Evolutionary conservation across 2,888 invertebrate species (phyloP), one percentile per base, ranked within the genome.

Genomic region (Lasioglossum morio): DNA sequence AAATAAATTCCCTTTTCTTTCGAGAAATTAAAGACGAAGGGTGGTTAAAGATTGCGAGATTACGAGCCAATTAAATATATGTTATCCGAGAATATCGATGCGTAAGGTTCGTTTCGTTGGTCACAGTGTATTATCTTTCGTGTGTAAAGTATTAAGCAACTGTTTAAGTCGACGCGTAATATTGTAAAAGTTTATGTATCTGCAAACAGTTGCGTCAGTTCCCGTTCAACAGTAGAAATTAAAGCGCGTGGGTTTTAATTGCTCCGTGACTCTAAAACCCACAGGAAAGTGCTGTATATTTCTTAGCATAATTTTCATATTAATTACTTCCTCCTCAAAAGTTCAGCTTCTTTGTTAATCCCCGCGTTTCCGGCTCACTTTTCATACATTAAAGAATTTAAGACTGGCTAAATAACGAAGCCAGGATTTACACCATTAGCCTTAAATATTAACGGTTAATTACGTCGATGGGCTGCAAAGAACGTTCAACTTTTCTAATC

Each of bases 201-300:
- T 30, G 63, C 63, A 30, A 66, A 66, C 63, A 66, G 63, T 66
- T 66, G 30, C 63, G 63, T 66, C 63, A 66, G 63, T 34, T 66
- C 63, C 30, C 63, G 30, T 66, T 30, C 63, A 66, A 30, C 63
- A 16, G 63, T 66, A 66, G 63, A 66, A 66, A 66, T 66, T 66
- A 30, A 30, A 30, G 63, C 30, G 63, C 63, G 63, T 66, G 63
- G 63, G 63, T 66, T 66, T 66, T 66, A 66, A 66, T 66, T 66
- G 63, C 63, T 66, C 30, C 63, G 30, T 19, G 3, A 19, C 30
- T 66, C 27, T 66, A 34, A 30, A 66, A 66, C 63, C 63, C 63
- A 66, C 30, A 30, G 63, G 63, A 30, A 66, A 30, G 19, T 30
- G 16, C 63, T 30, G 63, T 66, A 34, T 66, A 66, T 66, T 30